These are phyloP conservation scores for Ceyx margarethae DNA, from an alignment of 2,113 vertebrate genomes.

Conservation along the genomic window DNA sequence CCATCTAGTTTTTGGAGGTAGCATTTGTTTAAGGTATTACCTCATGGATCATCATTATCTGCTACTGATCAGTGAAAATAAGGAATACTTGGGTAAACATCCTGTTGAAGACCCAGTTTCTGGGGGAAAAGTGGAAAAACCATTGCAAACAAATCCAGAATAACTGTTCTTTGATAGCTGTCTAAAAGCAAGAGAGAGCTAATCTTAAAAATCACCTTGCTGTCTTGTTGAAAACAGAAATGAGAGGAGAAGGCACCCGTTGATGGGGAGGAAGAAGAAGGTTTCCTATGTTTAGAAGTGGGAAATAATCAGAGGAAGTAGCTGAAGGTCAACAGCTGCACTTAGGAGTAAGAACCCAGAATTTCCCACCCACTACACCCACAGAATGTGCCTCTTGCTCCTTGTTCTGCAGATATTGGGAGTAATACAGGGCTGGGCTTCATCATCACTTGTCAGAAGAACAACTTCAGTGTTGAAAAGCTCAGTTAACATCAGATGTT, in stretches of 20 bases:
- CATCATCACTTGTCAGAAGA: neutral
- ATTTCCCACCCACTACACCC: neutral
- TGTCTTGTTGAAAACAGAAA: neutral
- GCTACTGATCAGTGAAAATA: fast-evolving
- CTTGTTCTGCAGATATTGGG: neutral
- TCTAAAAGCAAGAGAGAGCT: neutral
- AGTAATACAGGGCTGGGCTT: neutral
- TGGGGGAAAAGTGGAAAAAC: neutral
- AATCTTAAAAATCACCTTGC: neutral
- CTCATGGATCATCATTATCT: neutral
- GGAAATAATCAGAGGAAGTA: neutral
- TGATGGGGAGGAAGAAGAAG: neutral
- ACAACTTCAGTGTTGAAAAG: neutral
- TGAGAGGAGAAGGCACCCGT: neutral
- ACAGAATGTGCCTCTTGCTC: neutral
- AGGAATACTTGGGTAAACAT: neutral
- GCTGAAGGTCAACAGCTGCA: neutral
- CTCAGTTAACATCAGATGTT: neutral
- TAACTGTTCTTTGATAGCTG: neutral
- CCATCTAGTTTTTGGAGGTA: neutral
- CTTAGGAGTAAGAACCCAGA: neutral
- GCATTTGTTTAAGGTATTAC: neutral
- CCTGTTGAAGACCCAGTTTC: neutral
- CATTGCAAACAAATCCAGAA: neutral
- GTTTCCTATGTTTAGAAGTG: neutral